Evolutionary conservation across 1,140 invertebrate genomes (phyloP), one percentile per base, ranked within the genome.

Genomic region (Yoshiicerus persimilis): DNA sequence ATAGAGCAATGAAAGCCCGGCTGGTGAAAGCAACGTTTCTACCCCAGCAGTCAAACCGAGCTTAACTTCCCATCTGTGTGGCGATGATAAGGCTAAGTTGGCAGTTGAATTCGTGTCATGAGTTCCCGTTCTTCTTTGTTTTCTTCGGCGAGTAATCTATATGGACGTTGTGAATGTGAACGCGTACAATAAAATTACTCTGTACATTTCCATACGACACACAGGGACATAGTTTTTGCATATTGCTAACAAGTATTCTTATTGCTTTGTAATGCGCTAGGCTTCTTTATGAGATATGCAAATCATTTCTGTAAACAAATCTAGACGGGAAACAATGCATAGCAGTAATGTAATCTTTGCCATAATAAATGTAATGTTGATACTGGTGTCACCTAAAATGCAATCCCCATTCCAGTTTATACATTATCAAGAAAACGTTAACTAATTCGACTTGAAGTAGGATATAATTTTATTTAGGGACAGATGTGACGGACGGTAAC

Each of bases 31-130:
- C 32, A 32, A 80, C 30, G 27, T 80, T 80, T 80, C 75, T n/a
- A 70, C 13, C 5, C 47, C 5, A 16, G 47, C 47, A 56, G 47
- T 56, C 32, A n/a, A 80, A 32, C 70, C 34, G 13, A 30, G 66
- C 66, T 80, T 80, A 80, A 80, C 75, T 80, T 80, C 75, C 30
- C 75, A 80, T 80, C 75, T 80, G 75, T 38, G 34, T n/a, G 75
- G 34, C n/a, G 75, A 80, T 80, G 75, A 80, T 80, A 80, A 80
- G 75, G 32, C 32, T 80, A 38, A 36, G 30, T 80, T 80, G 75
- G 30, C 75, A 36, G 20, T 80, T 32, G 32, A 80, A 80, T 34
- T 80, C 32, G 32, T 80, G 75, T 80, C 75, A 36, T n/a, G 75
- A 80, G 32, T 80, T 38, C 32, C 75, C 75, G 47, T 80, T 80